Evolutionary conservation across 1,140 invertebrate genomes (phyloP), one percentile per base, ranked within the genome.

Genomic region (Geopemphigus sp.): DNA sequence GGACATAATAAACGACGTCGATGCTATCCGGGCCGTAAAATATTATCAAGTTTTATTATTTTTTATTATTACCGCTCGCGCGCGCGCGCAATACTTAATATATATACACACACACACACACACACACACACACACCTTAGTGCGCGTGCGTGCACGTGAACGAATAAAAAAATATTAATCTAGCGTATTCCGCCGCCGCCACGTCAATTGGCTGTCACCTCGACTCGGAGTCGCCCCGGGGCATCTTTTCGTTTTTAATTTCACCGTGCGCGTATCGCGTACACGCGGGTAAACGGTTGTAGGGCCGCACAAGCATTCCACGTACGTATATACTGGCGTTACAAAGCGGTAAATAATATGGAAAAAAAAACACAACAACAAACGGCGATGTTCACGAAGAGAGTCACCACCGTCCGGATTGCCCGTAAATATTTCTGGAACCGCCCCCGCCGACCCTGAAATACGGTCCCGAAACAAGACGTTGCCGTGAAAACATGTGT

Each of bases 401-500:
- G n/a, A n/a, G n/a, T n/a, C n/a, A n/a, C n/a, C n/a, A n/a, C n/a
- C n/a, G n/a, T n/a, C n/a, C n/a, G n/a, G n/a, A 66, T 66, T 22
- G 32, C 32, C 63, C 19, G 63, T 66, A 66, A 66, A 66, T 64
- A 32, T 64, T n/a, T n/a, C n/a, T n/a, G n/a, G n/a, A n/a, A 17
- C 53, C 53, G 17, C 53, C 29, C 19, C 29, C 0, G 61, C 8
- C 15, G 26, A 19, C 26, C 26, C 29, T 17, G 29, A 4, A n/a
- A n/a, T n/a, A 15, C 53, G 53, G 53, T 5, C 53, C 70, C 17
- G 10, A 76, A 45, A 78, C 74, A 78, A 78, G 74, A 78, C 74
- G 74, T 78, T 78, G 74, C 74, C 74, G 74, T 78, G 74, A 78
- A 78, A 78, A 78, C 74, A 78, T n/a, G 74, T 78, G 74, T 78